Base-by-base conservation (phyloP, 2,113 vertebrate genomes). In the Puffinus mauretanicus region DNA sequence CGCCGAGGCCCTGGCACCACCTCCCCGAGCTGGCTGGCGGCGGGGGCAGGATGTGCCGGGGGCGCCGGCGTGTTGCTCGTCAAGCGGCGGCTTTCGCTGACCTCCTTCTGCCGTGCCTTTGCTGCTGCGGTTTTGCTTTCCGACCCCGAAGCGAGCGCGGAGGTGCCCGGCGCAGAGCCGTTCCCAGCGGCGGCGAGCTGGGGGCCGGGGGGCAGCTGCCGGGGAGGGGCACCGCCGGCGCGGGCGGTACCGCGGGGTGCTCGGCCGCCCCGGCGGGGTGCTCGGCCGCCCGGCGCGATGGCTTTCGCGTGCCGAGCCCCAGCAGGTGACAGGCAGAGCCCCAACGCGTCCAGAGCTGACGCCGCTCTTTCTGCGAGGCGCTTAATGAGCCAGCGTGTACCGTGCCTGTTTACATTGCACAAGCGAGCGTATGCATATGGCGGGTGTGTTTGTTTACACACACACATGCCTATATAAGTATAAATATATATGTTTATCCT, bases 401-500 rank as follows among this genome's bases (percentile, higher is more conserved):
- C 0, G 14, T 13, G 87, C 81, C 95, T 81, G 94, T 66, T 93
- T 55, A 9, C 52, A 6, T 34, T 8, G 29, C 46, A 3, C 57
- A 12, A 69, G 88, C 27, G 17, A 81, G 92, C 11, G 55, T 16
- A 7, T 89, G 7, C 96, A 95, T 97, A 95, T 94, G 96, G 95
- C 6, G 3, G 65, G 70, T 60, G 14, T 67, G 90, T 92, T 95
- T 96, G 94, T 96, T 96, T 94, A 93, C 82, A 38, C 55, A 60
- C 89, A 89, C 73, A 22, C 90, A 67, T 24, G 94, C 87, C 77
- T 87, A 42, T 78, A 17, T 8, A 58, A 83, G 61, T 17, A 51
- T 96, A 95, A 97, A 97, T 62, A 94, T 94, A 49, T 55, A 51
- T 91, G 94, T 88, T 93, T 93, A 13, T 20, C 64, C 44, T 85